Evolutionary conservation across 2,797 vertebrate species (phyloP), one percentile per base, ranked within the genome.

Genomic region (Sebastes matsubarae): DNA sequence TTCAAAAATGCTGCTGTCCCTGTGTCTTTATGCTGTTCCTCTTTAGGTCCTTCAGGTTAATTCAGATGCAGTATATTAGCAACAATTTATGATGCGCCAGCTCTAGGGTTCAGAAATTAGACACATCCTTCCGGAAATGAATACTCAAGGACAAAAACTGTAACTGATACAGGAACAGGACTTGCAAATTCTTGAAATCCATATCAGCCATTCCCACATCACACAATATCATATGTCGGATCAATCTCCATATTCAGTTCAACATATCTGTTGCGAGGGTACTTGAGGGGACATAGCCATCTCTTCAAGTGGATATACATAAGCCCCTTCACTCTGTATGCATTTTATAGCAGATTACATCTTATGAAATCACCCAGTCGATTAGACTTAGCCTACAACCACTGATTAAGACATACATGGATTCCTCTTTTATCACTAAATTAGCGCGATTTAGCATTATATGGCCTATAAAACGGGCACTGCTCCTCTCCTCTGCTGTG

Each of bases 71-170:
- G 32, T n/a, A 16, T 55, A 36, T 46, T 24, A 16, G 14, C 24
- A 4, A n/a, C 36, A 34, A 10, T 25, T 36, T 29, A 30, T 9
- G 38, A 52, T 72, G 16, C 2, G 29, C 4, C 38, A 68, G 29
- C 52, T 77, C 57, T 18, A 74, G 58, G 57, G 11, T 77, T 82
- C 34, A 52, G 27, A 58, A 75, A 84, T 76, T 29, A 61, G 32
- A 77, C 13, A 27, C 8, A 68, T 81, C 64, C 54, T 79, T 86
- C 77, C 68, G 74, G 50, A 81, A 72, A 86, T 65, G 2, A 66
- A 84, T 67, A 77, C 59, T 66, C 59, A 86, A 85, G 82, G 84
- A 72, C 82, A 82, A 61, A 77, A 73, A 71, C 63, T 80, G 79
- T 25, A 85, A 81, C 72, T 58, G 69, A 87, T 83, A 80, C 71